Evolutionary conservation across 2,113 vertebrate genomes (phyloP).

Genomic region (Pardalotus punctatus): DNA sequence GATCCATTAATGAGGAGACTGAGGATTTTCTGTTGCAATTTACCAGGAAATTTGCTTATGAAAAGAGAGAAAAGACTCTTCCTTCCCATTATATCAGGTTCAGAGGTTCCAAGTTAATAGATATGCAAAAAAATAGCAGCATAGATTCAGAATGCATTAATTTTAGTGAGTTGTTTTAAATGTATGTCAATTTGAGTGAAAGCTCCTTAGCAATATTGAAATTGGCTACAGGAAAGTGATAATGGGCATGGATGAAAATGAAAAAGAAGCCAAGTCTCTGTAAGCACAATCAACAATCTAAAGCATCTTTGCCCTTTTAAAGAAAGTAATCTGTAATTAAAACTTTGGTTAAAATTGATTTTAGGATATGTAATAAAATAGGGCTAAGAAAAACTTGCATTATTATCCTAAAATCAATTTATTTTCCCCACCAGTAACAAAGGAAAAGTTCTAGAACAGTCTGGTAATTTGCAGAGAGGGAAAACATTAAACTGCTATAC

Average conservation of each 20-base stretch:
- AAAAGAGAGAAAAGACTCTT: conserved; percentile 31
- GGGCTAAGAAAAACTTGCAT: not conserved
- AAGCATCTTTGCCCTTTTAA: not conserved
- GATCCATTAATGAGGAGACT: conserved; percentile 21
- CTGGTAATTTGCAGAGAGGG: not conserved
- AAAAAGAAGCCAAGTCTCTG: not conserved
- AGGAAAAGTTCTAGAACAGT: not conserved
- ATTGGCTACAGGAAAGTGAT: conserved; percentile 2
- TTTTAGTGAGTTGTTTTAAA: conserved; percentile 53
- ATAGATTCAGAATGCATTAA: conserved; percentile 21
- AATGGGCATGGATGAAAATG: not conserved
- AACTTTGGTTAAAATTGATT: not conserved
- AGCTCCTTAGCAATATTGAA: conserved; percentile 28
- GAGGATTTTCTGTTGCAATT: conserved; percentile 34
- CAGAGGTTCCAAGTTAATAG: conserved; percentile 41
- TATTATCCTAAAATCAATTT: not conserved
- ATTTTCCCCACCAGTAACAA: not conserved
- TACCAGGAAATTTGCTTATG: conserved; percentile 26
- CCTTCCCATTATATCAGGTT: conserved; percentile 6
- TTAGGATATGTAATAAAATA: not conserved
- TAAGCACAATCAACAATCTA: not conserved
- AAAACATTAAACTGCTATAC: not conserved
- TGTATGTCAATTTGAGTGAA: conserved; percentile 53
- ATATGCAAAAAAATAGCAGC: not conserved
- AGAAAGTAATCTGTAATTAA: conserved; percentile 6